Evolutionary conservation across 1,140 invertebrate genomes (phyloP), one percentile per base, ranked within the genome.

Genomic region (Heliconius eleuchia): DNA sequence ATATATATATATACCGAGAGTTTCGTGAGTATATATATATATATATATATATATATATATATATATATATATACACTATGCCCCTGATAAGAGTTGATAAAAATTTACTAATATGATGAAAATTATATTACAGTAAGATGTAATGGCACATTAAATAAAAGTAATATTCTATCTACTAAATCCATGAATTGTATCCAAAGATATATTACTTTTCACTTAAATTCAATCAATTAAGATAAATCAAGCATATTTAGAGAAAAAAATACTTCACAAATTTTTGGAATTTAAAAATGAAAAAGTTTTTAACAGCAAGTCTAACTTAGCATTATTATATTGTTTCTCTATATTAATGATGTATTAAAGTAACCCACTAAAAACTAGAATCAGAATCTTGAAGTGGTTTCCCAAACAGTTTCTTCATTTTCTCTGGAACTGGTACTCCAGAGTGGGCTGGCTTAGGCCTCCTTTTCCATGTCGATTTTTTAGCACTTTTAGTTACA

Each of bases 401-500:
- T 82, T 88, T 88, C 52, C 87, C 83, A 4, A 90, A 74, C 16
- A 92, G 74, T 76, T 85, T 89, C 66, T 86, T 92, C 88, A 94
- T 91, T 82, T 94, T 94, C 39, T 92, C 91, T 8, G 92, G 92
- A 1, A 92, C 88, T 9, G 92, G 91, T 0, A 94, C 92, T 11
- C 92, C 92, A 16, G 92, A 94, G 72, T 94, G 92, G 0, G 92
- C 92, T 30, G 91, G 88, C 70, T 89, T 90, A 0, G 89, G 92
- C 6, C 88, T 86, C 8, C 87, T 82, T 30, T 92, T 92, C 87
- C 89, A 91, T 13, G 81, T 80, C 0, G 86, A 77, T 71, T 93
- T 93, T 77, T 92, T 92, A 8, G 80, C 87, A 83, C 90, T 92
- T 55, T 92, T 91, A 2, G 84, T 83, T 1, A 86, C 87, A 79